These are phyloP conservation scores for Actinernus sp. DNA, from an alignment of 92 coral and sea anemone genomes.

Conservation along the genomic window DNA sequence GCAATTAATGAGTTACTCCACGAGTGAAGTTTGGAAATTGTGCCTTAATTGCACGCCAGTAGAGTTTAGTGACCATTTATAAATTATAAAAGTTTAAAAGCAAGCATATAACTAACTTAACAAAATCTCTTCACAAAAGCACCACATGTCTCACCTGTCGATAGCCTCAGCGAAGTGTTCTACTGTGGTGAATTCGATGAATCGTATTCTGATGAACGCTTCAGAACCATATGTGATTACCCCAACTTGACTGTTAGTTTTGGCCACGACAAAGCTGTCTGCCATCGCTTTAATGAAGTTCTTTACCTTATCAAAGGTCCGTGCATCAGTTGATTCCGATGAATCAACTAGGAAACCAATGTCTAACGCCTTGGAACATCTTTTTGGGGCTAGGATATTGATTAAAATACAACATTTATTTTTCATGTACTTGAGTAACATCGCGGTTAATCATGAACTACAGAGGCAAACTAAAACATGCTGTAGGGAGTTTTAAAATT, in stretches of 20 bases:
- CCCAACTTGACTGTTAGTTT: neutral
- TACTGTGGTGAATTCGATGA: neutral
- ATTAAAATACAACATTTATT: no score
- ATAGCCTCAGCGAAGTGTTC: neutral
- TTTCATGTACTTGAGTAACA: no score
- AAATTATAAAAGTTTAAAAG: no score
- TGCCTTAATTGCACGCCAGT: no score
- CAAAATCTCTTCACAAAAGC: no score
- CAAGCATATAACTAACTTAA: no score
- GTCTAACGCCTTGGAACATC: conserved; percentile 3
- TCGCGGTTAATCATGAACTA: no score
- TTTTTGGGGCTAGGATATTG: neutral
- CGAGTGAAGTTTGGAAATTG: no score
- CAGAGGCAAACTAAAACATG: no score
- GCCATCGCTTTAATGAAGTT: neutral
- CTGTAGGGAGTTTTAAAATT: no score
- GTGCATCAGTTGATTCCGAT: neutral
- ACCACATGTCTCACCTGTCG: neutral
- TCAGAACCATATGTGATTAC: neutral
- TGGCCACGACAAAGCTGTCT: neutral
- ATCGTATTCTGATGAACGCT: neutral
- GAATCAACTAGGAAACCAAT: conserved; percentile 5
- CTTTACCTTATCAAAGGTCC: neutral
- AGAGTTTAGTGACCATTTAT: no score
- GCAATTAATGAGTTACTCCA: no score